Conservation (phyloP, 2,888 invertebrate species). For the Oithona nana region DNA sequence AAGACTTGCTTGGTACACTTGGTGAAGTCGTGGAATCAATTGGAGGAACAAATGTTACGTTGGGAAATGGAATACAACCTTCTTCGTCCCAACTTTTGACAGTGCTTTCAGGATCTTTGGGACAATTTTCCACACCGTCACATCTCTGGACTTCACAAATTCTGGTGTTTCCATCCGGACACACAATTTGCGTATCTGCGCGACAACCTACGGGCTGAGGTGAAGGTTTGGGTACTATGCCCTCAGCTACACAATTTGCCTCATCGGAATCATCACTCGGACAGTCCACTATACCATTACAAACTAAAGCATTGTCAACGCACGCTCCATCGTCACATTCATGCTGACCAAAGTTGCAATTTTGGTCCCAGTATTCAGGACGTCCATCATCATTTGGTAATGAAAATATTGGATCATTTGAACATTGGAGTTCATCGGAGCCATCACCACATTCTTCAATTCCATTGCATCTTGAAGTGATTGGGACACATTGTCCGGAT, state of each 20-base stretch:
- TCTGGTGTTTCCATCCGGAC: background rate
- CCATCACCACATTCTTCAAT: slow-evolving; percentile 43
- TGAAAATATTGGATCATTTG: too few relatives aligned
- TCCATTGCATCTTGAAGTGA: slow-evolving; percentile 41
- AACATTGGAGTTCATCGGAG: slow-evolving; percentile 39
- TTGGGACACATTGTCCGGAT: slow-evolving; percentile 20
- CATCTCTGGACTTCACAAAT: slow-evolving; percentile 22
- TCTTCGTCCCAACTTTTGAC: slow-evolving; percentile 22
- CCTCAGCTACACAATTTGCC: slow-evolving; percentile 15
- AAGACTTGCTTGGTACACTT: too few relatives aligned
- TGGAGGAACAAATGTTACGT: background rate
- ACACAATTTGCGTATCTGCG: slow-evolving; percentile 11
- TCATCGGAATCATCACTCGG: slow-evolving; percentile 22
- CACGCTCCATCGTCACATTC: slow-evolving; percentile 24
- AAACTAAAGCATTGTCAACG: slow-evolving; percentile 23
- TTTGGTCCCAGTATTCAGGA: too few relatives aligned
- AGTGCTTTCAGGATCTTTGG: slow-evolving; percentile 20
- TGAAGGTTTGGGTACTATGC: background rate
- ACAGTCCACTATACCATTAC: slow-evolving; percentile 24
- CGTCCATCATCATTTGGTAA: too few relatives aligned
- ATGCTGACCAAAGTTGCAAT: slow-evolving; percentile 10
- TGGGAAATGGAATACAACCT: slow-evolving; percentile 19
- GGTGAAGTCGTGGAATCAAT: background rate
- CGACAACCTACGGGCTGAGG: slow-evolving; percentile 12
- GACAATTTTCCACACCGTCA: slow-evolving; percentile 26